Conservation (phyloP, 2,888 invertebrate genomes). For the Xestia xanthographa region DNA sequence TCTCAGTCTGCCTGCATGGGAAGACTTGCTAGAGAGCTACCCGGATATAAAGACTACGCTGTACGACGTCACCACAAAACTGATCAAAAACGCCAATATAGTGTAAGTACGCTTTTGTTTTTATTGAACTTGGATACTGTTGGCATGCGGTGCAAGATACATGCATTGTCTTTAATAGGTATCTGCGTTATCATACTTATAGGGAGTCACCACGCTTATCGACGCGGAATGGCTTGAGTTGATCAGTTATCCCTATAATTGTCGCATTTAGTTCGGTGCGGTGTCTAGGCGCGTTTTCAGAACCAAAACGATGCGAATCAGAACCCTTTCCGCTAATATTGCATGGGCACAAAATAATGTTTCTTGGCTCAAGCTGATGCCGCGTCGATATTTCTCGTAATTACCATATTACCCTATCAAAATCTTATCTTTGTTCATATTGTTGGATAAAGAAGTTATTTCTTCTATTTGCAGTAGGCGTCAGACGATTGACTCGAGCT, state of each 20-base stretch:
- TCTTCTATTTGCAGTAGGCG: background rate
- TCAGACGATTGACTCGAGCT: background rate
- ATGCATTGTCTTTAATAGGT: background rate
- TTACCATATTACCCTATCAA: too few relatives aligned
- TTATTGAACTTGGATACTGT: background rate
- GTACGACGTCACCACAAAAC: conserved; percentile 69
- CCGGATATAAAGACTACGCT: conserved; percentile 77
- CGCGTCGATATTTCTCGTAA: background rate
- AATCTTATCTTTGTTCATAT: background rate
- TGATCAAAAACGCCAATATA: conserved; percentile 67
- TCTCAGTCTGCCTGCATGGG: conserved; percentile 75
- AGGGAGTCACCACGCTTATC: background rate
- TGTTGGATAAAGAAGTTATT: background rate
- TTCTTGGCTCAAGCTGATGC: too few relatives aligned
- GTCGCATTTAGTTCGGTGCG: background rate
- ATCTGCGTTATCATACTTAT: background rate
- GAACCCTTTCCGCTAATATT: too few relatives aligned
- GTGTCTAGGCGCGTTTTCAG: background rate
- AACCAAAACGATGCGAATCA: background rate
- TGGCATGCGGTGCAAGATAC: background rate
- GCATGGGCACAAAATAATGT: background rate
- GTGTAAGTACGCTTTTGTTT: conserved; percentile 10
- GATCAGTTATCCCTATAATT: background rate
- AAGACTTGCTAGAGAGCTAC: conserved; percentile 79
- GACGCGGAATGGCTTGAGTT: background rate